These are phyloP conservation scores for Agrochola circellaris DNA, from an alignment of 2,888 invertebrate species.

Conservation along the genomic window DNA sequence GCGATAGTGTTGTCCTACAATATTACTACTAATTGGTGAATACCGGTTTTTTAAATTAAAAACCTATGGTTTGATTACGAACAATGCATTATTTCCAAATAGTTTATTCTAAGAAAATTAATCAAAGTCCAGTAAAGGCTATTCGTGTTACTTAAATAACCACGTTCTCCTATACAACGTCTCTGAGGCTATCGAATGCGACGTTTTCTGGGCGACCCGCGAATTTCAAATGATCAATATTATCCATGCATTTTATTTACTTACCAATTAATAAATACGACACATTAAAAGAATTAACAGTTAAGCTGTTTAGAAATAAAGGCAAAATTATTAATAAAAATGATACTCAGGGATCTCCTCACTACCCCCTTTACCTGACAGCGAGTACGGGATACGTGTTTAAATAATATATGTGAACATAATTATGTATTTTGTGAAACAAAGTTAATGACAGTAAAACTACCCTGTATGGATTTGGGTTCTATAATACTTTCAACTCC, in stretches of 20 bases:
- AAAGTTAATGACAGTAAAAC: background rate
- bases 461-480: background rate
- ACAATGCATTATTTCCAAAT: background rate
- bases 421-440: background rate
- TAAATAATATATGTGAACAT: background rate
- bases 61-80: background rate
- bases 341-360: background rate
- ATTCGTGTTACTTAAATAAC: background rate
- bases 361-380: background rate
- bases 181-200: too few relatives aligned
- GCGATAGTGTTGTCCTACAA: constrained; percentile 33
- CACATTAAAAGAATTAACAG: too few relatives aligned
- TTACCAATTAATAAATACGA: background rate
- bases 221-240: constrained; percentile 7
- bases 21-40: constrained; percentile 38
- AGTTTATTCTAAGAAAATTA: background rate
- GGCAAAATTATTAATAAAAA: background rate
- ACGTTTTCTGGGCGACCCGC: background rate
- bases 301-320: background rate
- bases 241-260: background rate
- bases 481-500: background rate
- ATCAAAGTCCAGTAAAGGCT: background rate
- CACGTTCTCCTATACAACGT: background rate
- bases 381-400: too few relatives aligned
- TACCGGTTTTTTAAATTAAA: constrained; percentile 41